Evolutionary conservation across 1,140 invertebrate genomes (phyloP).

Genomic region (Hypsibius dujardini): DNA sequence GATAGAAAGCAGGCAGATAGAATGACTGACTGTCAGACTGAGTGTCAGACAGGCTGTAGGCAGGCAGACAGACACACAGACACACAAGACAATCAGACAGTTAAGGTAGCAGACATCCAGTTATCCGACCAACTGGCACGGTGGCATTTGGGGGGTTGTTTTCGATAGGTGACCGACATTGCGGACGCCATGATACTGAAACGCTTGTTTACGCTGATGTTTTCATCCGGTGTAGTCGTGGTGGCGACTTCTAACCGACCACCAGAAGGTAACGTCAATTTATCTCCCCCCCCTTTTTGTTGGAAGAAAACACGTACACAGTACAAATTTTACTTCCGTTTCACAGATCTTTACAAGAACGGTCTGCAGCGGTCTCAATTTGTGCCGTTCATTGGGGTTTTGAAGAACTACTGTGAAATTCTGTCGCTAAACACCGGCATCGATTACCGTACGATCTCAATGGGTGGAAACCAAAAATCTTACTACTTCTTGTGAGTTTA

Average conservation of each 20-base stretch:
- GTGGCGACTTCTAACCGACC: slow-evolving; percentile 87
- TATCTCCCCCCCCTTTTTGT: slow-evolving; percentile 2
- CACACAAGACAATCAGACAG: too few relatives aligned
- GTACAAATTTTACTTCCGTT: slow-evolving; percentile 23
- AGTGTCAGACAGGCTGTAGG: too few relatives aligned
- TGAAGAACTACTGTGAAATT: slow-evolving; percentile 63
- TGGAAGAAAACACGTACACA: neutral
- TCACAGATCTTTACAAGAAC: slow-evolving; percentile 83
- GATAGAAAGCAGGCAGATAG: too few relatives aligned
- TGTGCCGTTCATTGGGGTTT: slow-evolving; percentile 79
- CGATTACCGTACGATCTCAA: slow-evolving; percentile 61
- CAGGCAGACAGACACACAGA: too few relatives aligned
- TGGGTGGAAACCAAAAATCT: slow-evolving; percentile 40
- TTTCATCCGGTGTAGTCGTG: slow-evolving; percentile 73
- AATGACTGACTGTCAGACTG: too few relatives aligned
- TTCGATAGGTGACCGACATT: slow-evolving; percentile 72
- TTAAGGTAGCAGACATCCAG: too few relatives aligned
- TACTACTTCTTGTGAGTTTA: slow-evolving; percentile 53
- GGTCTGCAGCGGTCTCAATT: slow-evolving; percentile 91
- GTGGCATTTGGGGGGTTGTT: too few relatives aligned
- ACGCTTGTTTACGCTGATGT: slow-evolving; percentile 79
- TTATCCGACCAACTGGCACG: too few relatives aligned
- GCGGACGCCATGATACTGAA: slow-evolving; percentile 97
- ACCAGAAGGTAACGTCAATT: slow-evolving; percentile 45
- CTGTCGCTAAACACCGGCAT: slow-evolving; percentile 71